Base-by-base conservation (phyloP, 2,888 invertebrate species). In the Panopea generosa region DNA sequence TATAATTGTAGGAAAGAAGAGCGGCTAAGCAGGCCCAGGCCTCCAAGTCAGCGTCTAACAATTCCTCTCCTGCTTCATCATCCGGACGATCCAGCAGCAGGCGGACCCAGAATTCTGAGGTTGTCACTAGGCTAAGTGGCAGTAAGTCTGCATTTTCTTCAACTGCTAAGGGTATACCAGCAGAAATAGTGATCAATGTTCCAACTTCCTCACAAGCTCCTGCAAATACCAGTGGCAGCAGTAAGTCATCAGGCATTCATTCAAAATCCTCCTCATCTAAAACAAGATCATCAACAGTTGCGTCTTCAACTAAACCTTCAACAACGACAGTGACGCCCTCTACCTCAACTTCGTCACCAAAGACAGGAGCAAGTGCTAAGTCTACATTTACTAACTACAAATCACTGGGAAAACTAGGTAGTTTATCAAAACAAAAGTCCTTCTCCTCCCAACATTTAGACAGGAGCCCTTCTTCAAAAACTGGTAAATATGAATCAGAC, bases 391-490 rank as follows among this genome's bases (percentile, higher is more conserved):
- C 65, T 9, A 72, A 73, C 38, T 66, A 73, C 24, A 80, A 74
- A 55, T 75, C 73, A 59, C 55, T 77, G 33, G 70, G 73, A 22
- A 73, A 80, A 59, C 26, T 76, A 27, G 80, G 80, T 9, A 50
- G 27, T 26, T 49, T 80, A 11, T 63, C 70, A 2, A 80, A 80
- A 56, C 69, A 76, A 29, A 80, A 80, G 45, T 80, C 80, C 9
- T 77, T 56, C 29, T 80, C 80, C n/a, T 74, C 80, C 18, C 80
- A 80, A 55, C 67, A 77, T 53, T 47, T 80, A n/a, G 80, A 80
- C 20, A 66, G 73, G 33, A 29, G 63, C 24, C 60, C 63, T 26
- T 22, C 62, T 47, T 20, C 22, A 24, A 20, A 52, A 16, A n/a
- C n/a, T 27, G 53, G n/a, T 26, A 62, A 62, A 26, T 22, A 33